These are phyloP conservation scores for Gnathonemus echidnorhynchus DNA, from an alignment of 2,113 vertebrate genomes.

Conservation along the genomic window DNA sequence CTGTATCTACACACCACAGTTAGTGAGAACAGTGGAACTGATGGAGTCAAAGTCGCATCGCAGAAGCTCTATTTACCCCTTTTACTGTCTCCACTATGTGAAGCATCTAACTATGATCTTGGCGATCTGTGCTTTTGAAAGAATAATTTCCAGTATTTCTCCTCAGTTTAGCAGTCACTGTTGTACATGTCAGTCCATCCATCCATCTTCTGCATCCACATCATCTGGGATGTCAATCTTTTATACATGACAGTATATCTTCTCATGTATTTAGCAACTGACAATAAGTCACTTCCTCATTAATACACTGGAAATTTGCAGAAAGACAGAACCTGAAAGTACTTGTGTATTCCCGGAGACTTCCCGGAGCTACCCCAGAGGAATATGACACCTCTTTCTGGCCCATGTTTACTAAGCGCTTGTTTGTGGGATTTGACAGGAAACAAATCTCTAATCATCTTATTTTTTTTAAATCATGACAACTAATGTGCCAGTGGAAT, in stretches of 20 bases:
- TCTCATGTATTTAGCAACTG: neutral
- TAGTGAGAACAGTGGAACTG: neutral
- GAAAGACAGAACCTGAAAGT: neutral
- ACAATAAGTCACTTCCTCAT: neutral
- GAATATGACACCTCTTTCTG: neutral
- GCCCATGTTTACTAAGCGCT: neutral
- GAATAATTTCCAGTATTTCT: neutral
- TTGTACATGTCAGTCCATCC: neutral
- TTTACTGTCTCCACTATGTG: neutral
- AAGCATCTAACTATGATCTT: conserved; percentile 5
- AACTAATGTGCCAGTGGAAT: neutral
- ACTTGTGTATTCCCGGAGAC: neutral
- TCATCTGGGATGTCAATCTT: neutral
- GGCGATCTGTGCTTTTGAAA: neutral
- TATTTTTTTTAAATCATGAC: neutral
- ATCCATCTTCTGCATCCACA: neutral
- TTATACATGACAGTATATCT: neutral
- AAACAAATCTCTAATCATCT: neutral
- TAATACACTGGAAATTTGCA: neutral
- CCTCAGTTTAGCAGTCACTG: neutral
- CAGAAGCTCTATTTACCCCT: neutral
- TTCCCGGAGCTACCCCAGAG: neutral
- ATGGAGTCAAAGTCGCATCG: neutral
- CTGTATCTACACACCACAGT: neutral
- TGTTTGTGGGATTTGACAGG: neutral